These are phyloP conservation scores for Nephrotoma appendiculata DNA, from an alignment of 2,888 invertebrate species.

Conservation along the genomic window DNA sequence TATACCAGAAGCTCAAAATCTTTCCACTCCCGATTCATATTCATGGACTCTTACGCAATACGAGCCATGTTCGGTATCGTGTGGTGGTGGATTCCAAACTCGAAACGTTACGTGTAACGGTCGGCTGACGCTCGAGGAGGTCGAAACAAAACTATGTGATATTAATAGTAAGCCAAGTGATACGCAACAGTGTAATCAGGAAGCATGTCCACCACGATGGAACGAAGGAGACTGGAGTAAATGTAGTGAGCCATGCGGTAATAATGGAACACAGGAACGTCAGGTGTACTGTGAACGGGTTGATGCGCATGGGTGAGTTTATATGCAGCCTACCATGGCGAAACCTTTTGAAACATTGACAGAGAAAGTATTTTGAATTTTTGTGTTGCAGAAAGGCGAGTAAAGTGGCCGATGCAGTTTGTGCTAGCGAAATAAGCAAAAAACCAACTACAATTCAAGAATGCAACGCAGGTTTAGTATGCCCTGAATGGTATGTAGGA, in stretches of 20 bases:
- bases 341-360: background rate
- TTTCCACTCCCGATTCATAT: conserved; percentile 54
- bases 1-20: conserved; percentile 55
- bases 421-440: conserved; percentile 48
- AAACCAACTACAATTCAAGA: conserved; percentile 53
- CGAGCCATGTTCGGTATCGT: conserved; percentile 67
- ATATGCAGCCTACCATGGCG: background rate
- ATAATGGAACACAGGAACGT: conserved; percentile 53
- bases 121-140: conserved; percentile 52
- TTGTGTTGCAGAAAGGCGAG: conserved; percentile 29
- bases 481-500: conserved; percentile 76
- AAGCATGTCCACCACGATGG: conserved; percentile 74
- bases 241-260: conserved; percentile 72
- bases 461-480: conserved; percentile 63
- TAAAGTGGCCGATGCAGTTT: conserved; percentile 60
- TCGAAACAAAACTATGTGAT: conserved; percentile 67
- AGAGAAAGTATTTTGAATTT: background rate
- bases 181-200: conserved; percentile 55
- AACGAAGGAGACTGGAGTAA: conserved; percentile 60
- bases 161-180: conserved; percentile 52
- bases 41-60: conserved; percentile 60
- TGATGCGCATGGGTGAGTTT: conserved; percentile 47
- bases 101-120: conserved; percentile 71
- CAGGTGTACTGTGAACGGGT: conserved; percentile 69
- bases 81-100: conserved; percentile 78